Base-by-base conservation (phyloP, 2,888 invertebrate genomes). In the Sialis fuliginosa region DNA sequence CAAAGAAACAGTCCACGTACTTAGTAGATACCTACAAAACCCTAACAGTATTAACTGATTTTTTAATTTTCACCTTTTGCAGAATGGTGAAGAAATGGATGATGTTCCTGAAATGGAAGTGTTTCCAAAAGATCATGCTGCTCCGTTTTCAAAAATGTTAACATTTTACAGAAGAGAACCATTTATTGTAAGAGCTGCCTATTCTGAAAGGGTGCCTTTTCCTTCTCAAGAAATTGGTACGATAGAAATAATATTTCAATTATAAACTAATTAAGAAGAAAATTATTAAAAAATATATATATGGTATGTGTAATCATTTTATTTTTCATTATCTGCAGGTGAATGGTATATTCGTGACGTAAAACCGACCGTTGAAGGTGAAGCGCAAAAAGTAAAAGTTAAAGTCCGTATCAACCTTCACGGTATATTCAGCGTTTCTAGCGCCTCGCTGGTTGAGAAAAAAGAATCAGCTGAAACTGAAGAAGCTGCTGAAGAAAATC, bases 331-430 rank as follows among this genome's bases (percentile, higher is more conserved):
- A 22, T 2, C 30, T 56, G 30, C 55, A 82, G 84, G 83, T 53
- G 71, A 75, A 49, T 90, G 85, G 77, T 68, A 74, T 43, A 78
- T 91, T 50, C 80, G 79, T 58, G 86, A 89, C 59, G 77, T 97
- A 5, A 81, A 82, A 55, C 88, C 96, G 5, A 85, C 81, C 32
- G 66, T 84, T 1, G 88, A 88, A 51, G 93, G 93, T 33, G 91
- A 91, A 58, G 79, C 84, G n/a, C 85, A 90, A 52, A 96, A 93
- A 66, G 84, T 97, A 1, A 96, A 96, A 68, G 83, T 98, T 5
- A 97, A 96, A 70, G 90, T 92, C 6, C 77, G 95, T 55, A 75
- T 98, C 47, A 95, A 96, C 69, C 74, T 87, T 44, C 86, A 98
- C 63, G 97, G 98, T 45, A 81, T 96, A 50, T 81, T 98, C 60